phyloP scores from a whole-genome alignment of 2,797 vertebrate genomes.

The Myoxocephalus aenaeus region DNA sequence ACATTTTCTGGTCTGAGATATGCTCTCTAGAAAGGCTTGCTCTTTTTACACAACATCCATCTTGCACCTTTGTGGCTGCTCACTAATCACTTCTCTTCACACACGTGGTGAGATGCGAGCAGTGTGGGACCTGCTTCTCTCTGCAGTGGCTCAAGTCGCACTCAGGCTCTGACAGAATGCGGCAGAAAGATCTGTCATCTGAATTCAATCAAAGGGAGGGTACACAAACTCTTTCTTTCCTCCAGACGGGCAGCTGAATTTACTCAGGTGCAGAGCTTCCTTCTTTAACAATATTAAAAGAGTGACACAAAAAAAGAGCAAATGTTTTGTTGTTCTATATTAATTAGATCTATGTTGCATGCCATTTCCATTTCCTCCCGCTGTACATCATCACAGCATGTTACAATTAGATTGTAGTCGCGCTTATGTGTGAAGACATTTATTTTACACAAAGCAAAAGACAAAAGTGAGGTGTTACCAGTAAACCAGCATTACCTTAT shows the following conservation, averaged over 20 bases:
- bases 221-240: constrained; percentile 49
- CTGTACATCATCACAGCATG: background rate
- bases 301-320: constrained; percentile 1
- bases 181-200: constrained; percentile 74
- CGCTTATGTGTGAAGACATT: background rate
- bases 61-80: constrained; percentile 47
- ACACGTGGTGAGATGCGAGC: constrained; percentile 48
- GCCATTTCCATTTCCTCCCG: constrained; percentile 2
- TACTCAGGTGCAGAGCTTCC: constrained; percentile 46
- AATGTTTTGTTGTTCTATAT: background rate
- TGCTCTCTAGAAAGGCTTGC: constrained; percentile 24
- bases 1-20: background rate
- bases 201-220: constrained; percentile 66
- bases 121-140: constrained; percentile 59
- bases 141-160: constrained; percentile 70
- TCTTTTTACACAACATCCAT: constrained; percentile 44
- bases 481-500: constrained; percentile 74
- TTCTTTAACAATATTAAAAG: constrained; percentile 29
- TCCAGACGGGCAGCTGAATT: constrained; percentile 31
- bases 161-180: constrained; percentile 78
- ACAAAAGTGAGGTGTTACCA: constrained; percentile 14
- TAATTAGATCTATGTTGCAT: constrained; percentile 10
- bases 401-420: background rate
- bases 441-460: constrained; percentile 11
- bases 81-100: constrained; percentile 53